Evolutionary conservation across 2,797 vertebrate genomes (phyloP), one percentile per base, ranked within the genome.

Genomic region (Gephyroberyx darwinii): DNA sequence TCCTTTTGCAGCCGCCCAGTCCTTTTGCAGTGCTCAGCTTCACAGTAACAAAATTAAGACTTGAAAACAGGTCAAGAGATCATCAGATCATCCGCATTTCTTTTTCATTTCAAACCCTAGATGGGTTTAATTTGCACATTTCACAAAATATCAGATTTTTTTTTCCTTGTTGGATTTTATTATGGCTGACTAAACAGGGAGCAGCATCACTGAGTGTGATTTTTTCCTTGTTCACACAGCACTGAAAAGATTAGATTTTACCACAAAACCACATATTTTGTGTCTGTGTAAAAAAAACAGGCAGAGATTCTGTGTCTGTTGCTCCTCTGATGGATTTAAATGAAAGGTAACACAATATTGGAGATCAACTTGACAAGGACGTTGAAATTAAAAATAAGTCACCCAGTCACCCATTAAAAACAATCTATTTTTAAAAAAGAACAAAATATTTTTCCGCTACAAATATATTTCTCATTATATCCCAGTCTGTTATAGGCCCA

Each of bases 391-490:
- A 31, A 55, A 26, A 9, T 26, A 30, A 45, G 16, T 51, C 19
- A 61, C 22, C 59, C 30, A 47, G 26, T 33, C 60, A 62, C 43
- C 45, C 30, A 33, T 62, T 35, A 62, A 33, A 26, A 48, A 48
- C 19, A 16, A 47, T n/a, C 45, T 8, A 47, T 47, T 41, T 13
- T 2, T 12, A n/a, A 47, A 16, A 47, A 16, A 16, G 8, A 62
- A 47, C 26, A 10, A 39, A 41, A 48, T 14, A 55, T 12, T 3
- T 3, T 31, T 65, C 12, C 16, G 30, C 37, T 30, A 66, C 22
- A 43, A 52, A 66, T 51, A 37, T 51, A 37, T 19, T 43, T 56
- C 26, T 66, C 8, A 47, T 66, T 9, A 45, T 55, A 31, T 66
- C 39, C 22, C 16, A 45, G 26, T 62, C 41, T 47, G 59, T 30